Conservation (phyloP, 2,113 vertebrate species). For the Silurus asotus region DNA sequence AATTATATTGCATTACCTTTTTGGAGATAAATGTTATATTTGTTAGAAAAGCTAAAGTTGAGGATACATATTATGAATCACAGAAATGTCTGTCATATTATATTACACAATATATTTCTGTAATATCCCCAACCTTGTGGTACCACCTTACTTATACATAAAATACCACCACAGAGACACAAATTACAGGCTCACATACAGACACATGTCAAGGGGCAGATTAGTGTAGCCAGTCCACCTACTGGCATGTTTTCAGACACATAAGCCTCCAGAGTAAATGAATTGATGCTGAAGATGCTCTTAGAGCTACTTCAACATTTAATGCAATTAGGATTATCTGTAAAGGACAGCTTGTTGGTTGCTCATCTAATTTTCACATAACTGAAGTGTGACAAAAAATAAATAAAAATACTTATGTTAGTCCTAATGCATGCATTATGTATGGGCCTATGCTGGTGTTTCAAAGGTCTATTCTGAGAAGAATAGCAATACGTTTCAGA, state of each 20-base stretch:
- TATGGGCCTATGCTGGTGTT: background rate
- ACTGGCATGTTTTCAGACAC: background rate
- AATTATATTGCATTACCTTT: too few species aligned
- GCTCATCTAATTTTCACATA: slow-evolving; percentile 9
- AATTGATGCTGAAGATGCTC: background rate
- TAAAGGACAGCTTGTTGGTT: slow-evolving; percentile 1
- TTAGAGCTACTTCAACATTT: background rate
- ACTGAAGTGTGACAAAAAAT: background rate
- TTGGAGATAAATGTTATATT: background rate
- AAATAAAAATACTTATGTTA: background rate
- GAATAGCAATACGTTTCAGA: background rate
- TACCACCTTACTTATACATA: background rate
- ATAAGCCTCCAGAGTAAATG: background rate
- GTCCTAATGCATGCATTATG: background rate
- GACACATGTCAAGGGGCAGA: background rate
- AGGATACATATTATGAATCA: background rate
- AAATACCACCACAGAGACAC: background rate
- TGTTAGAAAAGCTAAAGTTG: background rate
- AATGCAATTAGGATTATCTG: slow-evolving; percentile 5
- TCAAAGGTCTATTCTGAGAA: background rate
- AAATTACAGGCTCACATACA: background rate
- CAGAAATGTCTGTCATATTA: background rate
- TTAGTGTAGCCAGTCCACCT: background rate
- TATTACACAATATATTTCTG: background rate
- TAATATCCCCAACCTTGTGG: background rate